A percentile compares a stretch with the other conserved stretches of the same genome.
phyloP scores from a whole-genome alignment of 2,888 invertebrate species.

The Agonopterix heracliana region DNA sequence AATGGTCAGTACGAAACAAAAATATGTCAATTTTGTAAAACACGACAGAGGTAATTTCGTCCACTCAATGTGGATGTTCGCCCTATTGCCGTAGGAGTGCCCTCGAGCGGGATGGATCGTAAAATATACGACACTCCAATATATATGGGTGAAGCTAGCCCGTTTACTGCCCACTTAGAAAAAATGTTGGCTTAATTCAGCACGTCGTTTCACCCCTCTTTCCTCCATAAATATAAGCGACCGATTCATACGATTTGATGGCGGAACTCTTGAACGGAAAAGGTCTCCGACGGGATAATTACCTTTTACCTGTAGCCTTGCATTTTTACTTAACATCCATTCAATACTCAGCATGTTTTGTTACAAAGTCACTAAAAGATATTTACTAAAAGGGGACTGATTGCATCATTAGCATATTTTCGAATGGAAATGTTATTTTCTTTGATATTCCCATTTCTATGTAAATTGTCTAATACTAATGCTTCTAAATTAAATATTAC shows the following conservation, averaged over 20 bases:
- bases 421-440: conserved; percentile 35
- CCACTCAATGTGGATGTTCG: conserved; percentile 58
- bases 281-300: conserved; percentile 49
- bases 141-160: conserved; percentile 58
- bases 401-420: conserved; percentile 40
- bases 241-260: conserved; percentile 61
- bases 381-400: conserved; percentile 29
- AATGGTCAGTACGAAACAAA: conserved; percentile 5
- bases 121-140: conserved; percentile 72
- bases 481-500: conserved; percentile 23
- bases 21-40: conserved; percentile 41
- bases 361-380: conserved; percentile 23
- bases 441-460: conserved; percentile 38
- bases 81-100: conserved; percentile 45
- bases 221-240: conserved; percentile 54
- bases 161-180: conserved; percentile 71
- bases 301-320: conserved; percentile 39
- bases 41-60: conserved; percentile 59
- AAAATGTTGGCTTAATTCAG: conserved; percentile 72
- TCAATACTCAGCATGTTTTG: conserved; percentile 22
- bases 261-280: conserved; percentile 45
- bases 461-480: conserved; percentile 35
- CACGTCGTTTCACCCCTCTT: conserved; percentile 48
- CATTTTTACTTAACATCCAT: conserved; percentile 9
- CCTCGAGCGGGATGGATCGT: conserved; percentile 63